Conservation (phyloP, 2,797 vertebrate species). For the Spinibarbus caldwelli region DNA sequence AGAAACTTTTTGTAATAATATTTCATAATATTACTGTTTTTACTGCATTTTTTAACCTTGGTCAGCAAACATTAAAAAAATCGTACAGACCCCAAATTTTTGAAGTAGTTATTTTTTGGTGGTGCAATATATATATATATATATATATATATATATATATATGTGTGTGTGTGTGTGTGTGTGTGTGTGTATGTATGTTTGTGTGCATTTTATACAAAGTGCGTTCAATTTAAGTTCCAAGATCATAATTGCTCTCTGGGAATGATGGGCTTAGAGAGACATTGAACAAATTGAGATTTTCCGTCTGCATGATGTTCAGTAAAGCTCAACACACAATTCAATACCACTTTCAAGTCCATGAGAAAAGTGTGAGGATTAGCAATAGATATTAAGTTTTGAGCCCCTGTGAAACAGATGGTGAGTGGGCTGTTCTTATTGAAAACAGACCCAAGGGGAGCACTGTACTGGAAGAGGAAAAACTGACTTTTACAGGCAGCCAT, state of each 20-base stretch:
- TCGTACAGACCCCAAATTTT: not conserved
- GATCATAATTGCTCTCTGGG: not conserved
- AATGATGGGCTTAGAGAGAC: conserved; percentile 5
- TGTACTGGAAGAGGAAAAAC: conserved; percentile 43
- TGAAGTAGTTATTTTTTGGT: not conserved
- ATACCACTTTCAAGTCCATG: conserved; percentile 37
- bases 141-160: too few species aligned
- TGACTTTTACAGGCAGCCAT: conserved; percentile 44
- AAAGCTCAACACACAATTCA: conserved; percentile 16
- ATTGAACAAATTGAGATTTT: conserved; percentile 28
- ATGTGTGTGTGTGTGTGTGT: too few species aligned
- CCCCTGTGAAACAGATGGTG: conserved; percentile 51
- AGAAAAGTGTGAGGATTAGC: conserved; percentile 46
- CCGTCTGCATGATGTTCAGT: conserved; percentile 24
- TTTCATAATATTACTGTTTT: not conserved
- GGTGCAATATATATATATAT: not conserved
- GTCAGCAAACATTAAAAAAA: not conserved
- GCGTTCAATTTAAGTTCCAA: not conserved
- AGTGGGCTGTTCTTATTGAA: conserved; percentile 48
- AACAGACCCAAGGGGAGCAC: conserved; percentile 43
- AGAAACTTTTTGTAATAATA: not conserved
- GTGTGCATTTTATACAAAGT: conserved; percentile 2
- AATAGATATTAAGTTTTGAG: conserved; percentile 46
- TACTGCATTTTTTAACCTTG: not conserved
- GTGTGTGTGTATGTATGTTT: not conserved